Percentiles rank a stretch among this genome's conserved stretches.
These are phyloP conservation scores for Potorous gilbertii DNA, from an alignment of 2,797 vertebrate species.

Conservation along the genomic window DNA sequence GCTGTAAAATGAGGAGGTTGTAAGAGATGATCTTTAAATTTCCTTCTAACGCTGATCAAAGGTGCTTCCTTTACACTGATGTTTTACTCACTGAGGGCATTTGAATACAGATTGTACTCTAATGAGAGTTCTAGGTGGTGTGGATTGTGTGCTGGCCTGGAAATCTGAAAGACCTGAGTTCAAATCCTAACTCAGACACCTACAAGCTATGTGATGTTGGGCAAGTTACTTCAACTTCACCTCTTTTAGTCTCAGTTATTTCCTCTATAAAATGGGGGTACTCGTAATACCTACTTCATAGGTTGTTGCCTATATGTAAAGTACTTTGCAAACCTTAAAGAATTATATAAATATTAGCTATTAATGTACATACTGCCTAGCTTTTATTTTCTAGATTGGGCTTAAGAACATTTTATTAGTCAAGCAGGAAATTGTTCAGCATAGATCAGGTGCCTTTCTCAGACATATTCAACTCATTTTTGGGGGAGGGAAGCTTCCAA, in stretches of 20 bases:
- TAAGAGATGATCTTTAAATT: not conserved
- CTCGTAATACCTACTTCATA: not conserved
- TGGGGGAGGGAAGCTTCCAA: conserved; percentile 30
- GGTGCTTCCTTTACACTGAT: not conserved
- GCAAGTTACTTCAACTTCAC: not conserved
- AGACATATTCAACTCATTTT: conserved; percentile 36
- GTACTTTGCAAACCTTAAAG: not conserved
- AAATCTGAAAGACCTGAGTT: not conserved
- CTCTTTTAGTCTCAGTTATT: not conserved
- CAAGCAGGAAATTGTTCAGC: conserved; percentile 18
- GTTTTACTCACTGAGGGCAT: not conserved
- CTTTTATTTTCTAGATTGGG: conserved; percentile 10
- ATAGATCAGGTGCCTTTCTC: conserved; percentile 55
- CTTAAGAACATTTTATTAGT: conserved; percentile 28
- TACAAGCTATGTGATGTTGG: not conserved
- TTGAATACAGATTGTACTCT: not conserved
- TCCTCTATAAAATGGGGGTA: not conserved
- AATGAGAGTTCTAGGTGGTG: not conserved
- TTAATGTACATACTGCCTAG: not conserved
- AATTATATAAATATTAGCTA: not conserved
- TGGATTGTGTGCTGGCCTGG: not conserved
- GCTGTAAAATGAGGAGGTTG: not conserved
- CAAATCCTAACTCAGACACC: not conserved
- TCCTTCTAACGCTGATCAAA: not conserved
- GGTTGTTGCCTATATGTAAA: not conserved